A percentile compares a stretch with the other conserved stretches of the same genome.
Conservation (phyloP, 2,113 vertebrate species). For the Antigone vipio region DNA sequence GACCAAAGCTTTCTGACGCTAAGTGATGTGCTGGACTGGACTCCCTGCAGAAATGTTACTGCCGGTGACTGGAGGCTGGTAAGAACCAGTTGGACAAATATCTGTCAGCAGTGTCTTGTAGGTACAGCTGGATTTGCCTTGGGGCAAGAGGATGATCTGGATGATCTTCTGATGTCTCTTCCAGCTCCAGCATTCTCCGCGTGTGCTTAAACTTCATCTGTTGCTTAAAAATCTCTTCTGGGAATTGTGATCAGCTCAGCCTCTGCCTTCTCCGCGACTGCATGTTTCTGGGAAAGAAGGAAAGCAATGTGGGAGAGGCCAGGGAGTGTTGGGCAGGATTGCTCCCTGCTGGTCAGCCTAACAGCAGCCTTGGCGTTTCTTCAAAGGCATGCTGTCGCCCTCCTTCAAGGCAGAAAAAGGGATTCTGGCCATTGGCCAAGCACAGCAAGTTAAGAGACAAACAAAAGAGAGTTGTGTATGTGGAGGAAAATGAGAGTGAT, state of each 20-base stretch:
- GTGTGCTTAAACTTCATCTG: background rate
- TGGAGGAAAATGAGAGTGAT: background rate
- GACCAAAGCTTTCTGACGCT: background rate
- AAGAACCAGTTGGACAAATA: background rate
- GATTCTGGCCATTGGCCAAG: conserved; percentile 23
- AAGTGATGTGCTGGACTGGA: background rate
- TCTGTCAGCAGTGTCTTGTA: background rate
- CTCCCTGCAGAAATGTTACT: background rate
- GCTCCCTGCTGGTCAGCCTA: conserved; percentile 46
- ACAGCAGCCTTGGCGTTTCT: conserved; percentile 41
- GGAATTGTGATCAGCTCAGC: background rate
- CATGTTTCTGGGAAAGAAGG: conserved; percentile 36
- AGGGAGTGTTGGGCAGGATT: background rate
- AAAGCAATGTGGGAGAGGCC: background rate
- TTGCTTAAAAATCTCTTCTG: conserved; percentile 11
- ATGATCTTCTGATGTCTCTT: background rate
- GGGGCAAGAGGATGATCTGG: background rate
- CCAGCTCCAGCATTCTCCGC: background rate
- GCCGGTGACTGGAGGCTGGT: background rate
- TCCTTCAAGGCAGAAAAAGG: conserved; percentile 7
- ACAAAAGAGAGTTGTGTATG: background rate
- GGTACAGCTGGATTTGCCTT: background rate
- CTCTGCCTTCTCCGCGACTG: background rate
- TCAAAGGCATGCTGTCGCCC: conserved; percentile 46
- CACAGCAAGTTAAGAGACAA: conserved; percentile 25